Base-by-base conservation (phyloP, 1,140 invertebrate species). In the Phortica variegata region DNA sequence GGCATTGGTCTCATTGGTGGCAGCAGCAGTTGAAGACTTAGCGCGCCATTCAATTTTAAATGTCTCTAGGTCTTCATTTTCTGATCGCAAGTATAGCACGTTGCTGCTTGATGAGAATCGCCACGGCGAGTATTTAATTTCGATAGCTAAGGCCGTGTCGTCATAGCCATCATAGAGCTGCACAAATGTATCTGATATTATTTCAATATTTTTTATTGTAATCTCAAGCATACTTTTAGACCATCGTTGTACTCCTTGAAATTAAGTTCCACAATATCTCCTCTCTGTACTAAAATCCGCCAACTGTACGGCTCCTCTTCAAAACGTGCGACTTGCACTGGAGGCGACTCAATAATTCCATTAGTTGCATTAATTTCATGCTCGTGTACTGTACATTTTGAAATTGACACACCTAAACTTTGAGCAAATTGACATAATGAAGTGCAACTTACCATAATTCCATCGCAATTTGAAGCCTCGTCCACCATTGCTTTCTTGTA, bases 391-490 rank as follows among this genome's bases (percentile, higher is more conserved):
- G 15, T 9, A n/a, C n/a, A n/a, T n/a, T n/a, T n/a, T n/a, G n/a
- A 53, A 51, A 15, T 8, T 1, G 9, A 21, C 0, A n/a, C n/a
- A n/a, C 26, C 0, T 1, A 16, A 39, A 3, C 23, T 2, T 1
- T 7, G 13, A 1, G 13, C 19, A 45, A 46, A 16, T 2, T 17
- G 2, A 3, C n/a, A n/a, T n/a, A n/a, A n/a, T 13, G 8, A 34
- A 8, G 13, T 34, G 8, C 9, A 7, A 41, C 57, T 49, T 77
- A 88, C 86, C 62, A 56, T 89, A 79, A 42, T 62, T 80, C 75
- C 88, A 97, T 43, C 85, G 80, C 1, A 85, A 84, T 9, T 84
- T 63, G 76, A 97, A 97, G 38, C 93, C 93, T 43, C 75, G 73
- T n/a, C n/a, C 53, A 1, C 77, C 84, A 2, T 80, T 82, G 16